Percentiles rank a stretch among this genome's conserved stretches.
Evolutionary conservation across 2,797 vertebrate species (phyloP).

Genomic region (Falco biarmicus): DNA sequence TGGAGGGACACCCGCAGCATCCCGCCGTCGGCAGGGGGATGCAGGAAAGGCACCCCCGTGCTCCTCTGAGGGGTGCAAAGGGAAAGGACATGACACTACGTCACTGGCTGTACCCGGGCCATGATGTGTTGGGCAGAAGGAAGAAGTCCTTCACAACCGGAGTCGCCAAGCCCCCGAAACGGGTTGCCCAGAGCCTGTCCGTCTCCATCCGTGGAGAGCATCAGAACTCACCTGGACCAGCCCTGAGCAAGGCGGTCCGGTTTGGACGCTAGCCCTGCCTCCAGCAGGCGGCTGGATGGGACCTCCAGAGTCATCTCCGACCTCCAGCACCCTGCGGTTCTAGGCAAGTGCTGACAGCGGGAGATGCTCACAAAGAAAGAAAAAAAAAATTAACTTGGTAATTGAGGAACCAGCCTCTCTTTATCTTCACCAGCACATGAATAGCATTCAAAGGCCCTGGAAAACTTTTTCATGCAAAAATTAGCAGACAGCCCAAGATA

Average conservation of each 20-base stretch:
- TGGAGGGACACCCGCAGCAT: neutral
- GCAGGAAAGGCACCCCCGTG: accelerated
- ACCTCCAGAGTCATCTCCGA: neutral
- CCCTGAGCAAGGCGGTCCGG: accelerated
- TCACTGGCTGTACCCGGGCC: accelerated
- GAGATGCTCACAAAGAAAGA: neutral
- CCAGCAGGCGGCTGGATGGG: accelerated
- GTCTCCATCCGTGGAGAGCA: neutral
- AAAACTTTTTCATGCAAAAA: constrained; percentile 33
- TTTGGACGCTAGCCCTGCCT: neutral
- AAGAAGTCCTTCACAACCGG: accelerated
- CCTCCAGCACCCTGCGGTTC: neutral
- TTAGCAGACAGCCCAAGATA: constrained; percentile 30
- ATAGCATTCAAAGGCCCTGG: neutral
- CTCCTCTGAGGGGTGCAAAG: neutral
- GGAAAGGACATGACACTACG: neutral
- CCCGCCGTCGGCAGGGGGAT: accelerated
- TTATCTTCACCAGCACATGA: neutral
- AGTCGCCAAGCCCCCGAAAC: accelerated
- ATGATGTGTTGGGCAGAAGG: neutral
- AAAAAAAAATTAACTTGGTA: constrained; percentile 8
- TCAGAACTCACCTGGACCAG: neutral
- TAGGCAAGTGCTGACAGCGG: neutral
- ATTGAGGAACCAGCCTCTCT: constrained; percentile 20
- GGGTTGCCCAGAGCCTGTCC: neutral